Conservation (phyloP, 2,797 vertebrate genomes). For the Notolepis coatsorum region DNA sequence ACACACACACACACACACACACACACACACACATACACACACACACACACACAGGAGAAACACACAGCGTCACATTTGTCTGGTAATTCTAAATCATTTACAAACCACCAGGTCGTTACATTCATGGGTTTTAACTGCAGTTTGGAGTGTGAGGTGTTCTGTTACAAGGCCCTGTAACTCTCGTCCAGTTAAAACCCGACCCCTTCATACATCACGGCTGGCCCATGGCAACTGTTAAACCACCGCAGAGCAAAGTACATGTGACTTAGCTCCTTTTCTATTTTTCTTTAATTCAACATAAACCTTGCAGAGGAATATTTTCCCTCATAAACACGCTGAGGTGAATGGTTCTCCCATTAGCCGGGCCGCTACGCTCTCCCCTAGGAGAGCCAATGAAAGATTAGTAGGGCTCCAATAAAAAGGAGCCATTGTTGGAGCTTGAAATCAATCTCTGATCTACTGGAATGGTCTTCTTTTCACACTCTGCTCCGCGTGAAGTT, state of each 20-base stretch:
- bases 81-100: constrained; percentile 46
- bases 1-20: too few relatives aligned
- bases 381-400: constrained; percentile 7
- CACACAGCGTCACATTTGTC: constrained; percentile 44
- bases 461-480: not conserved
- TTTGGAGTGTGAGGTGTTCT: constrained; percentile 11
- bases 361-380: constrained; percentile 8
- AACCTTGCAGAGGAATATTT: constrained; percentile 47
- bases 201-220: not conserved
- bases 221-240: constrained; percentile 33
- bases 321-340: constrained; percentile 54
- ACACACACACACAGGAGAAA: constrained; percentile 38
- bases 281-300: constrained; percentile 2
- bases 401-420: constrained; percentile 34
- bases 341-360: constrained; percentile 36
- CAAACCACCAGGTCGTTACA: constrained; percentile 39
- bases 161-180: not conserved
- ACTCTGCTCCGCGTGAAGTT: not conserved
- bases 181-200: constrained; percentile 3
- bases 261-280: not conserved
- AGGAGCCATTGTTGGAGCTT: constrained; percentile 5
- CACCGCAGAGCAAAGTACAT: constrained; percentile 1
- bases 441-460: constrained; percentile 1
- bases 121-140: constrained; percentile 39
- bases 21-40: too few relatives aligned